A percentile compares a stretch with the other conserved stretches of the same genome.
phyloP scores from a whole-genome alignment of 2,797 vertebrate genomes.

The Mergus octosetaceus region DNA sequence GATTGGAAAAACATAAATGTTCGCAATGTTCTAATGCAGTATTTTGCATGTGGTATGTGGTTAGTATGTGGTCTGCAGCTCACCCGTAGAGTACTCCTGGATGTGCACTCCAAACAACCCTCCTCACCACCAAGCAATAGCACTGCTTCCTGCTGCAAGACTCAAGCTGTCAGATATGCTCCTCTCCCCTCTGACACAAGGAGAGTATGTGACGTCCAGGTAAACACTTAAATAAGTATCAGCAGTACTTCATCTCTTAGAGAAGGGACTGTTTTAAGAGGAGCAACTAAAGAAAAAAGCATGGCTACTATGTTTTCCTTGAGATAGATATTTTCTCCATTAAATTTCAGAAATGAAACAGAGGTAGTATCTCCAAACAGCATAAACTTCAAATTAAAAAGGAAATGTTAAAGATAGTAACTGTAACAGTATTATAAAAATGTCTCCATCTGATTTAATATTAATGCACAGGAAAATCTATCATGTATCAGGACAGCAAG shows the following conservation, averaged over 20 bases:
- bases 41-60: accelerated
- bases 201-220: background rate
- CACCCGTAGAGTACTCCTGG: background rate
- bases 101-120: background rate
- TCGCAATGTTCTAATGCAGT: background rate
- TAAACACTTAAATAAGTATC: background rate
- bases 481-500: conserved; percentile 21
- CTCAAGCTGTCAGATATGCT: background rate
- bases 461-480: conserved; percentile 44
- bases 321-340: background rate
- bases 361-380: background rate
- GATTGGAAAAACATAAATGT: background rate
- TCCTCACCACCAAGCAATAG: background rate
- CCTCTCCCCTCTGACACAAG: background rate
- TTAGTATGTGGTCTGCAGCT: background rate
- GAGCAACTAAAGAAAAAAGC: background rate
- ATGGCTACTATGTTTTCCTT: background rate
- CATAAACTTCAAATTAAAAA: background rate
- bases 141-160: background rate
- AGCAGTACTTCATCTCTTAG: background rate
- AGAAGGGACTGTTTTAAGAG: background rate
- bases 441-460: conserved; percentile 41
- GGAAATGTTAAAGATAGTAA: background rate
- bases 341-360: conserved; percentile 5
- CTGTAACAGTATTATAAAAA: background rate